Percentiles rank a stretch among this genome's conserved stretches.
phyloP scores from a whole-genome alignment of 2,888 invertebrate genomes.

The Rotaria macrura region DNA sequence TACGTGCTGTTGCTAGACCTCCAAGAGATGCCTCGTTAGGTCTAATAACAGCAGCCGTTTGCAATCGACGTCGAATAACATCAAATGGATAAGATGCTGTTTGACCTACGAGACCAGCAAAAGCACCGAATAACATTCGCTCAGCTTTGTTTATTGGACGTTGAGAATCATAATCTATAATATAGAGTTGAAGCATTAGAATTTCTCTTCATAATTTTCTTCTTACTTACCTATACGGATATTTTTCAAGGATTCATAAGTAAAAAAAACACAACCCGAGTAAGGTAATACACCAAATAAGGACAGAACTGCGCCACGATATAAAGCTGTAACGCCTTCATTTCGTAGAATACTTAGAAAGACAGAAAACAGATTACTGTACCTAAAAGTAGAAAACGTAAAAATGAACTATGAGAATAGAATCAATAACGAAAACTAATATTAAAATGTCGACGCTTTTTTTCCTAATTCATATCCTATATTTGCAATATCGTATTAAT shows the following conservation, averaged over 20 bases:
- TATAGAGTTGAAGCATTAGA: no score
- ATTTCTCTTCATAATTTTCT: no score
- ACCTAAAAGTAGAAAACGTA: no score
- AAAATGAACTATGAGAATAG: no score
- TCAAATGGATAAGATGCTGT: slow-evolving; percentile 89
- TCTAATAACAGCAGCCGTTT: slow-evolving; percentile 40
- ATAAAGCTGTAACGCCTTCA: slow-evolving; percentile 69
- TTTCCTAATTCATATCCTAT: no score
- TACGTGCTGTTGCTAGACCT: slow-evolving; percentile 59
- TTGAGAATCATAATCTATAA: background rate
- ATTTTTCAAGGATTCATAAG: slow-evolving; percentile 82
- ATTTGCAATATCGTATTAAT: no score
- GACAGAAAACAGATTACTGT: slow-evolving; percentile 46
- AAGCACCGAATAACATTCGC: slow-evolving; percentile 69
- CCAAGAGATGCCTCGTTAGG: slow-evolving; percentile 54
- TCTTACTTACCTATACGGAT: slow-evolving; percentile 47
- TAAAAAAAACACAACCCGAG: slow-evolving; percentile 91
- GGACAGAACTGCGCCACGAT: slow-evolving; percentile 77
- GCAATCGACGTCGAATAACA: slow-evolving; percentile 69
- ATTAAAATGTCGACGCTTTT: no score
- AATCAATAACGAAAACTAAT: no score
- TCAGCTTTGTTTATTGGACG: slow-evolving; percentile 43
- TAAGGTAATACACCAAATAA: slow-evolving; percentile 86
- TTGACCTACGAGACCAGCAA: slow-evolving; percentile 84
- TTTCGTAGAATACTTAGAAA: slow-evolving; percentile 60